phyloP scores from a whole-genome alignment of 1,140 invertebrate genomes.

The Aleiodes sp. region DNA sequence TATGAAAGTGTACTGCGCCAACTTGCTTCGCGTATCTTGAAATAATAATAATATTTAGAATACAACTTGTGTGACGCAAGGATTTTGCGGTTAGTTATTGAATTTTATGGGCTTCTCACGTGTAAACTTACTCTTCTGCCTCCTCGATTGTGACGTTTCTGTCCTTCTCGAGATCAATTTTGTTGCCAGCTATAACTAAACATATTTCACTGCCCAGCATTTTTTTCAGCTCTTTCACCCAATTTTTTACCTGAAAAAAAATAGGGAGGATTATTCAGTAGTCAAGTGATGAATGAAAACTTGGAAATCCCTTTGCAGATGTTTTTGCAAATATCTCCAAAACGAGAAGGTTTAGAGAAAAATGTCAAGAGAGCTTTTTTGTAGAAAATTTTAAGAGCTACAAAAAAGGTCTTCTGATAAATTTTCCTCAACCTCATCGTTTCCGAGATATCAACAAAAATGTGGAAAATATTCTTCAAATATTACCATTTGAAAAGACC shows the following conservation, averaged over 20 bases:
- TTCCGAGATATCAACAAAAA: too few species aligned
- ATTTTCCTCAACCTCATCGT: too few species aligned
- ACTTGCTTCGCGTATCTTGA: slow-evolving; percentile 88
- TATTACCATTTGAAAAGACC: slow-evolving; percentile 97
- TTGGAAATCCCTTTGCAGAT: too few species aligned
- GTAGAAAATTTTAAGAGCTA: too few species aligned
- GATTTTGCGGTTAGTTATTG: background rate
- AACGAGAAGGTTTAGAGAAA: too few species aligned
- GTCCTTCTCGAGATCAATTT: slow-evolving; percentile 94
- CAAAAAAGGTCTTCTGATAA: too few species aligned
- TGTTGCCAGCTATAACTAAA: slow-evolving; percentile 96
- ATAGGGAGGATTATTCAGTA: slow-evolving; percentile 20
- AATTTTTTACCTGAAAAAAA: slow-evolving; percentile 87
- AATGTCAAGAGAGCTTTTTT: too few species aligned
- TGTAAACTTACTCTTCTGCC: slow-evolving; percentile 81
- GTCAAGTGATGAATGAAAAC: background rate
- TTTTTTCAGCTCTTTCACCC: slow-evolving; percentile 97
- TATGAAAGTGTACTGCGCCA: slow-evolving; percentile 93
- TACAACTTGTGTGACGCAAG: slow-evolving; percentile 4
- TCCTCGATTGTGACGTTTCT: slow-evolving; percentile 84
- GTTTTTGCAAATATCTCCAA: too few species aligned
- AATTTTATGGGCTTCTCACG: slow-evolving; percentile 13
- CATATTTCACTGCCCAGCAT: slow-evolving; percentile 95
- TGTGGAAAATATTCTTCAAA: too few species aligned
- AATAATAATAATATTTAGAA: slow-evolving; percentile 14